Base-by-base conservation (phyloP, 2,797 vertebrate genomes). In the Myripristis jacobus region DNA sequence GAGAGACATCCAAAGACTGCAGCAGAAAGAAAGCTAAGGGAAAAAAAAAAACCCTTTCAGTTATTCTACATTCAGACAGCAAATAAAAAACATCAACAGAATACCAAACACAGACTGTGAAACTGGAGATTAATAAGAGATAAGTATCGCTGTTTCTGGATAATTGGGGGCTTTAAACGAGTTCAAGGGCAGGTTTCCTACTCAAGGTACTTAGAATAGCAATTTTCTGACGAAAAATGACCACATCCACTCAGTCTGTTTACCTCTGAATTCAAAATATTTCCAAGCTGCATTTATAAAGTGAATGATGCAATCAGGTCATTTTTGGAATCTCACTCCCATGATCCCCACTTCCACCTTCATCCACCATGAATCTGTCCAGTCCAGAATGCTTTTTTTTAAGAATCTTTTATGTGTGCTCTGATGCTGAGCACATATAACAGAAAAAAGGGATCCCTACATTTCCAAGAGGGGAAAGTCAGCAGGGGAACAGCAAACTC, bases 401-500 rank as follows among this genome's bases (percentile, higher is more conserved):
- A n/a, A n/a, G n/a, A n/a, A n/a, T n/a, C n/a, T n/a, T n/a, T n/a
- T n/a, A n/a, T n/a, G n/a, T n/a, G n/a, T n/a, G n/a, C n/a, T n/a
- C n/a, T n/a, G n/a, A 36, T 10, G 34, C 34, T 9, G 34, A 36
- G 34, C 2, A 10, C 34, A 36, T 36, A 10, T 7, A 10, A 10
- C 3, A 7, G 7, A 31, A 31, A 31, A 31, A 36, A 36, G 11
- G 34, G 22, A 41, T 16, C 34, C 47, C 18, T 25, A 44, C 15
- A 9, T 65, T 54, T 71, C 19, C 27, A 43, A 51, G 61, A 54
- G 36, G 70, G 53, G 63, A 70, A 41, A 71, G 70, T 53, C 24
- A 55, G 25, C 19, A 34, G 63, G 70, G 57, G 71, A 68, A 82
- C 65, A 66, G 70, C 21, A 63, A 64, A 73, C 34, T 66, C 16